Conservation (phyloP, 2,888 invertebrate species). For the Pristionchus maxplancki region DNA sequence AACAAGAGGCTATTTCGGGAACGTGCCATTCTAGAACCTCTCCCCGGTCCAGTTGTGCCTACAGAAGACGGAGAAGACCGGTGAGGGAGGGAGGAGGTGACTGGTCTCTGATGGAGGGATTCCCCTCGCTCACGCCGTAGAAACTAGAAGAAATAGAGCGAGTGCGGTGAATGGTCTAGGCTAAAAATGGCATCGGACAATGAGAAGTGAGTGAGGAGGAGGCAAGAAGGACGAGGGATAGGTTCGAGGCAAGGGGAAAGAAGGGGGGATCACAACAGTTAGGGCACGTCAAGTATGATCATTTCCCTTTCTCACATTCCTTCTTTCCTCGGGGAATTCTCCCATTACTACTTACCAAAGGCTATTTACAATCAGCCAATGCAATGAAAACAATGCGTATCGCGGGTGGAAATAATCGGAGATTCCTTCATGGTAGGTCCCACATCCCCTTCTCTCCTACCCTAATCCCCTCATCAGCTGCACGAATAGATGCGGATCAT, state of each 20-base stretch:
- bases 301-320: background rate
- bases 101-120: slow-evolving; percentile 43
- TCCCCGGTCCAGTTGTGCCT: slow-evolving; percentile 14
- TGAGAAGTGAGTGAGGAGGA: background rate
- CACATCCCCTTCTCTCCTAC: background rate
- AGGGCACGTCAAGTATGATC: background rate
- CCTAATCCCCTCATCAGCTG: background rate
- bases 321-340: background rate
- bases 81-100: background rate
- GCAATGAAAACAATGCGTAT: background rate
- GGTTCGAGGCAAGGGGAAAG: background rate
- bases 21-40: slow-evolving; percentile 26
- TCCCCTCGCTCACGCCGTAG: background rate
- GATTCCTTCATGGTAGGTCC: background rate
- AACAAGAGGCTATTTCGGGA: slow-evolving; percentile 23
- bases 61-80: background rate
- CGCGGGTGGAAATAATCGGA: background rate
- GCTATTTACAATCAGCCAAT: background rate
- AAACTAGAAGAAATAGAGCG: slow-evolving; percentile 26
- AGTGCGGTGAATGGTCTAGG: background rate
- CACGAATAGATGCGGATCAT: background rate
- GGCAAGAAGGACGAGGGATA: background rate
- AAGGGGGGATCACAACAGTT: slow-evolving; percentile 1
- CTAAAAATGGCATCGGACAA: slow-evolving; percentile 1
- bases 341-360: background rate